A percentile compares a stretch with the other conserved stretches of the same genome.
phyloP scores from a whole-genome alignment of 2,888 invertebrate genomes.

The Macaria notata region DNA sequence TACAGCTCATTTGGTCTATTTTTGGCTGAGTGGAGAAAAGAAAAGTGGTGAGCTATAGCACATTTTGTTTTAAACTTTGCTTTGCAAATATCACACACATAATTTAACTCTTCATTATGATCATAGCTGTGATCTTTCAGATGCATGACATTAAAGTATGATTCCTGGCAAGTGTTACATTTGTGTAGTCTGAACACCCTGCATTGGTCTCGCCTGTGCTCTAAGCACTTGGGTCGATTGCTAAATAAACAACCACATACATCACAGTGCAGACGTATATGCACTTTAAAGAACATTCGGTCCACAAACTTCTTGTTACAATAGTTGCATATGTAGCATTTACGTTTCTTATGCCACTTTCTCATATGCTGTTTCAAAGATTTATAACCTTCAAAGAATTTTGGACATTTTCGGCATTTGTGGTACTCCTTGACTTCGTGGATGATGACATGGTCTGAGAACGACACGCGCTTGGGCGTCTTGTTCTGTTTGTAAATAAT shows the following conservation, averaged over 20 bases:
- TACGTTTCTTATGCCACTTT: constrained; percentile 62
- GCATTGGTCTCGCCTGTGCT: constrained; percentile 57
- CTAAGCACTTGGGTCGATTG: constrained; percentile 45
- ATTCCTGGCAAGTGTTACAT: constrained; percentile 54
- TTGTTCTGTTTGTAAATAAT: constrained; percentile 49
- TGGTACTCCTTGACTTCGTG: constrained; percentile 67
- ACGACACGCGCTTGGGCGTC: constrained; percentile 64
- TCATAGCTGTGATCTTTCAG: constrained; percentile 68
- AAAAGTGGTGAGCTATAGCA: constrained; percentile 58
- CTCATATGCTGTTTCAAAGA: constrained; percentile 58
- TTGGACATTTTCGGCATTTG: constrained; percentile 66
- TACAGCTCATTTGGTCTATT: constrained; percentile 49
- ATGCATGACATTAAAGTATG: constrained; percentile 60
- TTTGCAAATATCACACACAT: constrained; percentile 67
- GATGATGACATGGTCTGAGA: constrained; percentile 65
- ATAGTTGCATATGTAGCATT: constrained; percentile 71
- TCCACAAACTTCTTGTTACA: constrained; percentile 65
- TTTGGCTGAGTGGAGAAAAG: constrained; percentile 53
- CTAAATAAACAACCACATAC: constrained; percentile 50
- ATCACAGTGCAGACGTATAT: constrained; percentile 69
- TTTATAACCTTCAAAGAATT: constrained; percentile 59
- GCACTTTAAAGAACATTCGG: constrained; percentile 68
- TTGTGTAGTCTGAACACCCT: constrained; percentile 49
- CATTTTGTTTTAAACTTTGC: constrained; percentile 61
- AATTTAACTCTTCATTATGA: constrained; percentile 44